phyloP scores from a whole-genome alignment of 1,140 invertebrate species.

The Tetramorium alpestre region DNA sequence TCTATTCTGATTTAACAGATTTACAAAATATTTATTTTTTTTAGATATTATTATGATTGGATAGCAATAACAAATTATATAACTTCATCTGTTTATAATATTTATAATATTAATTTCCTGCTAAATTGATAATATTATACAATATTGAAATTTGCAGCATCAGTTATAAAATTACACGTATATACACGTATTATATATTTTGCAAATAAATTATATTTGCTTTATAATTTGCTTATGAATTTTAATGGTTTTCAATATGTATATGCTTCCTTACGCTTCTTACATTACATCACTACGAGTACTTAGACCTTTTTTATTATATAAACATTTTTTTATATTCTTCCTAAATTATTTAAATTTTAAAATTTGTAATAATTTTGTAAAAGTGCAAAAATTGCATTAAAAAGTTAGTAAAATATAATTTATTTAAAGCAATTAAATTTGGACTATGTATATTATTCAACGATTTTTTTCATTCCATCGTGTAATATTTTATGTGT shows the following conservation, averaged over 20 bases:
- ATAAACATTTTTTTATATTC: neutral
- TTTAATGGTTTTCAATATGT: neutral
- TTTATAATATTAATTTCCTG: neutral
- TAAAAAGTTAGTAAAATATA: neutral
- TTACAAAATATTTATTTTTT: neutral
- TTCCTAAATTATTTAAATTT: neutral
- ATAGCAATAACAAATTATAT: neutral
- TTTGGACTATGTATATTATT: neutral
- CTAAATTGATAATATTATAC: neutral
- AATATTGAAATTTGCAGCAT: conserved; percentile 7
- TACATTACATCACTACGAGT: too few relatives aligned
- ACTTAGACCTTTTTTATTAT: neutral
- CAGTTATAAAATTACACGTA: neutral
- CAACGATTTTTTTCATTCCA: neutral
- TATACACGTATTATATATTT: neutral
- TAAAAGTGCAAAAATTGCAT: neutral
- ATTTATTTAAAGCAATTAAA: neutral
- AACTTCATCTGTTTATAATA: neutral
- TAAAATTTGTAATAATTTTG: neutral
- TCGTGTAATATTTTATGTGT: neutral
- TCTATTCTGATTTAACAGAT: neutral
- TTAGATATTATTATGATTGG: neutral
- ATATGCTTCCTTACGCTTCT: too few relatives aligned
- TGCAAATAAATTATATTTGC: neutral
- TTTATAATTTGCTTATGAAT: neutral